Evolutionary conservation across 1,140 invertebrate species (phyloP), one percentile per base, ranked within the genome.

Genomic region (Brachionus rubens): DNA sequence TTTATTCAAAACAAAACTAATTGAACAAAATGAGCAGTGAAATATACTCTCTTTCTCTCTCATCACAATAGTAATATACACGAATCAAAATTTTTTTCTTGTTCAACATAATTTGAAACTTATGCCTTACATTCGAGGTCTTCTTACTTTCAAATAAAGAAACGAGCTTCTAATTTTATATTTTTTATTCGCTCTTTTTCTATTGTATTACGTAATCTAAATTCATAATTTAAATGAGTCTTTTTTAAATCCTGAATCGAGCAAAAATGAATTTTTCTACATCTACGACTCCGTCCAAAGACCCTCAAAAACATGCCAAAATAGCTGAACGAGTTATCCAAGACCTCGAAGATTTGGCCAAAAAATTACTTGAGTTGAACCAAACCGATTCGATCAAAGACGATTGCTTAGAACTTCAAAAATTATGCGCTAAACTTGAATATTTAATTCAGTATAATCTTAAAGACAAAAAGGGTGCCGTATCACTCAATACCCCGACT

Each of bases 381-480:
- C 83, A 82, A 77, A 77, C 79, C 30, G 82, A 82, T n/a, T 78
- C 75, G n/a, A 76, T 86, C 26, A 81, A 79, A 75, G 84, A 86
- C 79, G 84, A 86, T 75, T 81, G 79, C 77, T 77, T 82, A 52
- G 78, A 79, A 0, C 77, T 86, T 26, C 85, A 85, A 28, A 78
- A 82, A 40, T 82, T 85, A 67, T 84, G 84, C 79, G 81, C 81
- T 33, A 86, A 85, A 76, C 77, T 86, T 10, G 85, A 86, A 75
- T 82, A 81, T 72, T 76, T 86, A 24, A 77, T 86, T 12, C 81
- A 81, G 40, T 52, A 79, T 47, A 81, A 82, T 16, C 79, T 86
- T n/a, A 83, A 83, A 21, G 78, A 79, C 24, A 81, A 79, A 67
- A 86, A 85, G 76, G 81, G 82, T 19, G 41, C n/a, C n/a, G n/a